Evolutionary conservation across 2,797 vertebrate species (phyloP), one percentile per base, ranked within the genome.

Genomic region (Danio tinwini): DNA sequence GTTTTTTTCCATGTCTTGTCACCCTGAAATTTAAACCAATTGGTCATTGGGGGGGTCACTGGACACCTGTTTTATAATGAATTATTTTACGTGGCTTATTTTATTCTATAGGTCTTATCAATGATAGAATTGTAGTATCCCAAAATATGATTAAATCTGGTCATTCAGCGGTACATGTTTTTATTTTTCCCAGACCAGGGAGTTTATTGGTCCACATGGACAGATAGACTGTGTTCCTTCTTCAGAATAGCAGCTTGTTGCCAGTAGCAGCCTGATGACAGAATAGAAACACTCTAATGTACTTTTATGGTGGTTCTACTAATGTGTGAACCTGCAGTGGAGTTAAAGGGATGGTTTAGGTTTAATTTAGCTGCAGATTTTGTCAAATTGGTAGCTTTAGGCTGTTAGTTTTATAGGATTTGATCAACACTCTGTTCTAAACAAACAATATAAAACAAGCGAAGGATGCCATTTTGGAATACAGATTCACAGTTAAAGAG

Each of bases 181-280:
- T 72, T 16, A 40, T 42, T 21, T 12, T 44, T 29, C 59, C 47
- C 10, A 47, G 21, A 40, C 55, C 9, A 16, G 40, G 11, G 58
- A 19, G 62, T 45, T 74, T 75, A 75, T 62, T 52, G 12, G 37
- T n/a, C 29, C 40, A 62, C 29, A 7, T 50, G 56, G 37, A 52
- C 39, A 14, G 11, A 50, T 62, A 6, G 47, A 40, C 45, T 52
- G 5, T 63, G 72, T 63, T 49, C 45, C 58, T 63, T 42, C 39
- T 52, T 39, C 6, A 49, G 19, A 53, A 63, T 42, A 37, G 7
- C 37, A 21, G 21, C 75, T 50, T 64, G 59, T 52, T 42, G 73
- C 11, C 47, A 16, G 37, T 45, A 7, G n/a, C 61, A 14, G 17
- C 12, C 55, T 44, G 70, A 17, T 44, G 17, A 6, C 53, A 44